These are phyloP conservation scores for Acronicta alni DNA, from an alignment of 2,888 invertebrate genomes.

Conservation along the genomic window DNA sequence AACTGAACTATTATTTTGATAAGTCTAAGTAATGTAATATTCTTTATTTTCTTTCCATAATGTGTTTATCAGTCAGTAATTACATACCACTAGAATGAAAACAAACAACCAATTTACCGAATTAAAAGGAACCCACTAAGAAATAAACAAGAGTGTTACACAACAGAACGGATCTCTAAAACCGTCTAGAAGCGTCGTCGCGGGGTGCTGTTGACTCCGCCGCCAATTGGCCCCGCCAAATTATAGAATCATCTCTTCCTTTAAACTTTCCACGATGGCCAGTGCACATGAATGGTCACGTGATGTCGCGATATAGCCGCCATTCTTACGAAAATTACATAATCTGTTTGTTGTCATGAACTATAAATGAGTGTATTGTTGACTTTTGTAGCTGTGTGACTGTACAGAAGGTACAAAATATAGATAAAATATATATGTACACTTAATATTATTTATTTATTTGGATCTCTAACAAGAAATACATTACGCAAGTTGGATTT, in stretches of 20 bases:
- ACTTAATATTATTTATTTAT: too few species aligned
- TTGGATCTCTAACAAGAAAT: too few species aligned
- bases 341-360: constrained; percentile 38
- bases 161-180: constrained; percentile 21
- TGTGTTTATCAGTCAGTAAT: too few species aligned
- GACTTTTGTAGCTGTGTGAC: neutral
- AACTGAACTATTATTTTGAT: too few species aligned
- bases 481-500: too few species aligned
- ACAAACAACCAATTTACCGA: too few species aligned
- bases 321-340: constrained; percentile 28
- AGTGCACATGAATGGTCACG: constrained; percentile 40
- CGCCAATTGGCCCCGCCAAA: constrained; percentile 72
- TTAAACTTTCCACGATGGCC: constrained; percentile 74
- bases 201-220: constrained; percentile 50
- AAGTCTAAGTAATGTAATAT: too few species aligned
- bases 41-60: too few species aligned
- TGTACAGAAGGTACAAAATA: too few species aligned
- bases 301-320: constrained; percentile 20
- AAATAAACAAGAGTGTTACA: constrained; percentile 6
- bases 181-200: constrained; percentile 45
- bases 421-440: too few species aligned
- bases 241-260: constrained; percentile 74
- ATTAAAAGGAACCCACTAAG: neutral
- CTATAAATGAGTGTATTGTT: constrained; percentile 12
- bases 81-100: too few species aligned